Evolutionary conservation across 1,140 invertebrate species (phyloP).

Genomic region (Euwallacea similis): DNA sequence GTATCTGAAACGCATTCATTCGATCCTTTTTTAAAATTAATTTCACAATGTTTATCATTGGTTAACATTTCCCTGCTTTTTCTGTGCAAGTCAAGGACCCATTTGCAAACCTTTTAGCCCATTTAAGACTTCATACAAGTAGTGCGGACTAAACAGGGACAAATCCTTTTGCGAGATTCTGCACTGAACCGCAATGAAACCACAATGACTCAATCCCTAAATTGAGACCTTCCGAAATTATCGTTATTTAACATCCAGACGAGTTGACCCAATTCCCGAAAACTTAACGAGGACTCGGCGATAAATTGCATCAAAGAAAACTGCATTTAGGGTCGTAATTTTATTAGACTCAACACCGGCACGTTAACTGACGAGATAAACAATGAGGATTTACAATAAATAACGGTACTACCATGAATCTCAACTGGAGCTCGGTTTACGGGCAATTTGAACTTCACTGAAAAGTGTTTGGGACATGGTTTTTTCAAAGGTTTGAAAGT

Average conservation of each 20-base stretch:
- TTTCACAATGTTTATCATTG: no score
- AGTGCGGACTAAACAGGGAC: no score
- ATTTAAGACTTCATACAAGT: no score
- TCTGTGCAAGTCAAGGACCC: no score
- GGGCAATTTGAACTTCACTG: not conserved
- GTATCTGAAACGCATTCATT: no score
- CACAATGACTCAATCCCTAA: not conserved
- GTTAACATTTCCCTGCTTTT: no score
- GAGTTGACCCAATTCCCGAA: constrained; percentile 23
- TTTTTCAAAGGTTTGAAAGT: constrained; percentile 2
- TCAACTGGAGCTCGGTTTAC: not conserved
- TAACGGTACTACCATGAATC: not conserved
- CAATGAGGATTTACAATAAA: constrained; percentile 3
- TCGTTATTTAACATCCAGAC: constrained; percentile 17
- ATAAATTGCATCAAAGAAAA: constrained; percentile 27
- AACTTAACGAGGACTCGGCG: constrained; percentile 9
- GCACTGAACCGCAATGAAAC: not conserved
- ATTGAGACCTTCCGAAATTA: not conserved
- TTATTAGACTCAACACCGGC: not conserved
- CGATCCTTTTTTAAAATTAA: no score
- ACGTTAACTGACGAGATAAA: constrained; percentile 5
- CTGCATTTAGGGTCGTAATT: constrained; percentile 10
- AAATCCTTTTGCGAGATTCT: no score
- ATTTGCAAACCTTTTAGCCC: no score
- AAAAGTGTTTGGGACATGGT: not conserved